Evolutionary conservation across 1,140 invertebrate genomes (phyloP), one percentile per base, ranked within the genome.

Genomic region (Acromyrmex heyeri): DNA sequence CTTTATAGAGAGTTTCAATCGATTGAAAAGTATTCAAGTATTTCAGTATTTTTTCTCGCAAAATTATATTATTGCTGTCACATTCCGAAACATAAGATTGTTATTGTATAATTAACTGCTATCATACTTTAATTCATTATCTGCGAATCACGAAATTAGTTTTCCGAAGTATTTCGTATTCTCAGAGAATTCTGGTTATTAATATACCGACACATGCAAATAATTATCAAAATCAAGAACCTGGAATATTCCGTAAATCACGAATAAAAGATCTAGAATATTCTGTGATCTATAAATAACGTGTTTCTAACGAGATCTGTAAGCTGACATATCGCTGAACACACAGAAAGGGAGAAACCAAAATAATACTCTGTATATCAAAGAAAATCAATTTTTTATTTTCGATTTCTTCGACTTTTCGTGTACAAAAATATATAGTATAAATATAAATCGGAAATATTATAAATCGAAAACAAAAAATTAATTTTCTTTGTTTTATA

Each of bases 71-170:
- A 70, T 70, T 70, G 65, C 65, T 38, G 21, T 53, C 48, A 30
- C 18, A 27, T 27, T 6, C 12, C 48, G 16, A 57, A 81, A 57
- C 50, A 8, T 3, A 2, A n/a, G 7, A 65, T 34, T 27, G 30
- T 53, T 24, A 24, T 24, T 24, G 24, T 69, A 14, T 61, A 75
- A 75, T 83, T 75, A 75, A 72, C 24, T 61, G 38, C 55, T n/a
- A 30, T 14, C 69, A 14, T 62, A 50, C 55, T 75, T 61, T 38
- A 83, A 48, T 38, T 2, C 38, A 38, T 44, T 69, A 69, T 69
- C 38, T 24, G 5, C 5, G 65, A n/a, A 65, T 67, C 65, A 24
- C 38, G 65, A 21, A 67, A 67, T 12, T 24, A 44, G 38, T 48
- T 69, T 69, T 48, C 65, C 65, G 4, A n/a, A 48, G 21, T 69